A percentile compares a stretch with the other conserved stretches of the same genome.
These are phyloP conservation scores for Chirona hameri DNA, from an alignment of 2,888 invertebrate genomes.

Conservation along the genomic window DNA sequence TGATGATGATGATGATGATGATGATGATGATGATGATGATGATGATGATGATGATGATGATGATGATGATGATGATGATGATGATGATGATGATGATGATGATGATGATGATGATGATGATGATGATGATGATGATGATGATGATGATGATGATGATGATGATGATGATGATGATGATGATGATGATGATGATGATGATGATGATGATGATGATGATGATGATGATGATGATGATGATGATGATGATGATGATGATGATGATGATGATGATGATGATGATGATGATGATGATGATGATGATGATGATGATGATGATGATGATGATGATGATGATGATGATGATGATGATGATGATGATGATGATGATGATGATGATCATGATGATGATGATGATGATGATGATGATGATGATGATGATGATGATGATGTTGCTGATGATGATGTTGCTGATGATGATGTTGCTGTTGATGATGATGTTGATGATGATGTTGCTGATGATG, in stretches of 20 bases:
- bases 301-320: too few relatives aligned
- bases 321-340: too few relatives aligned
- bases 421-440: too few relatives aligned
- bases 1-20: constrained; percentile 22
- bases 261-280: too few relatives aligned
- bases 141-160: constrained; percentile 22
- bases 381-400: constrained; percentile 6
- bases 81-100: constrained; percentile 22
- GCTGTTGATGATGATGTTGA: too few relatives aligned
- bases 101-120: constrained; percentile 22
- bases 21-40: constrained; percentile 22
- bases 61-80: constrained; percentile 22
- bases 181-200: constrained; percentile 22
- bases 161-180: constrained; percentile 22
- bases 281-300: too few relatives aligned
- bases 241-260: constrained; percentile 10
- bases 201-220: constrained; percentile 1
- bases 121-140: constrained; percentile 22
- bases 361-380: too few relatives aligned
- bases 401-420: too few relatives aligned
- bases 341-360: too few relatives aligned
- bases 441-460: too few relatives aligned
- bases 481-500: too few relatives aligned
- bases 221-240: constrained; percentile 9
- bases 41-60: constrained; percentile 22